Base-by-base conservation (phyloP, 2,888 invertebrate genomes). In the Mesorhabditis belari region DNA sequence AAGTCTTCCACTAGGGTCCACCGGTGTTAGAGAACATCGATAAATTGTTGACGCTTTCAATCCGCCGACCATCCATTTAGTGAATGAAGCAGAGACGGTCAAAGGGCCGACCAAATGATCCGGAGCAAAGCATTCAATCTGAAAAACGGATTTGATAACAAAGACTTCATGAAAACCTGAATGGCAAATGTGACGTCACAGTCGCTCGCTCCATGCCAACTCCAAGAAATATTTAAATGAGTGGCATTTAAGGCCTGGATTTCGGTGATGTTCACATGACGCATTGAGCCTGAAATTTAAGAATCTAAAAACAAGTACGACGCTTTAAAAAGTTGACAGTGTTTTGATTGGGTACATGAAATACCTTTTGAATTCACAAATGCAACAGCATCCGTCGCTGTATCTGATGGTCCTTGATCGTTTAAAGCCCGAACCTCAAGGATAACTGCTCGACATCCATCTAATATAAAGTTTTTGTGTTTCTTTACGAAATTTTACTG, bases 351-450 rank as follows among this genome's bases (percentile, higher is more conserved):
- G 35, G 19, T 19, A 6, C 54, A 12, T n/a, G n/a, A n/a, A n/a
- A n/a, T 58, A 51, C 73, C 76, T 59, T 58, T 63, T 35, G 65
- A 57, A 25, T 70, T 69, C 27, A 75, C 29, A 26, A 75, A 70
- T 2, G 76, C 75, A 2, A 77, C 69, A 0, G 77, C 77, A 56
- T 71, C 70, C 3, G 77, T 75, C 49, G 71, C 63, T 3, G 63
- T 56, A 2, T 61, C 61, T n/a, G 73, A 70, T 19, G 66, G 53
- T 19, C 78, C 78, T 28, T 76, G 61, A 58, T 77, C 74, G 35
- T 78, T 78, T 19, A 72, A 53, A 5, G 78, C 74, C 29, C 73
- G 65, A 12, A 78, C 75, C 3, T 70, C 72, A n/a, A 78, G 59
- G 3, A 69, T 67, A 1, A 78, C 63, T 51, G 71, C 67, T 19